These are phyloP conservation scores for Tetanocera ferruginea DNA, from an alignment of 2,888 invertebrate genomes.

Conservation along the genomic window DNA sequence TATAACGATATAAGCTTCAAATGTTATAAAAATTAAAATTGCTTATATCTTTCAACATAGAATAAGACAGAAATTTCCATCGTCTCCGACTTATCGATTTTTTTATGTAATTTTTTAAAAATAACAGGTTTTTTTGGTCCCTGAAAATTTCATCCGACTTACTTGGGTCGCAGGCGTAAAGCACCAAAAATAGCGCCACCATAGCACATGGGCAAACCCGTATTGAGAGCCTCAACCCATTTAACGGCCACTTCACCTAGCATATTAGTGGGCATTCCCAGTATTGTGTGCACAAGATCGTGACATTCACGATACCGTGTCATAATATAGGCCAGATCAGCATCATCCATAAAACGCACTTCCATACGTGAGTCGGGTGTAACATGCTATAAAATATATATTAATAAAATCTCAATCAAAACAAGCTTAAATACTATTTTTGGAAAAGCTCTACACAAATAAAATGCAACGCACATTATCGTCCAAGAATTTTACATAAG, in stretches of 20 bases:
- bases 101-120: no score
- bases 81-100: no score
- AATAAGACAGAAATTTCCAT: no score
- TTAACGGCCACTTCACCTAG: slow-evolving; percentile 93
- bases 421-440: not conserved
- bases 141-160: slow-evolving; percentile 41
- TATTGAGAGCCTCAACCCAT: slow-evolving; percentile 98
- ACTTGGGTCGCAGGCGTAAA: slow-evolving; percentile 84
- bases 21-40: no score
- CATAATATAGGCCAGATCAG: slow-evolving; percentile 93
- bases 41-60: no score
- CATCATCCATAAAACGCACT: slow-evolving; percentile 92
- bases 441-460: not conserved
- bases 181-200: slow-evolving; percentile 95
- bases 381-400: slow-evolving; percentile 73
- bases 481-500: slow-evolving; percentile 86
- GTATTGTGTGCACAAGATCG: slow-evolving; percentile 91
- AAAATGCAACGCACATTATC: slow-evolving; percentile 72
- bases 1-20: no score
- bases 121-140: no score
- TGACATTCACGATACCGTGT: slow-evolving; percentile 97
- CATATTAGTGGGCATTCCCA: slow-evolving; percentile 96
- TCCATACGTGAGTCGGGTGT: slow-evolving; percentile 92
- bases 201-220: slow-evolving; percentile 95
- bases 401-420: not conserved